Conservation (phyloP, 2,113 vertebrate genomes). For the Petaurus breviceps region DNA sequence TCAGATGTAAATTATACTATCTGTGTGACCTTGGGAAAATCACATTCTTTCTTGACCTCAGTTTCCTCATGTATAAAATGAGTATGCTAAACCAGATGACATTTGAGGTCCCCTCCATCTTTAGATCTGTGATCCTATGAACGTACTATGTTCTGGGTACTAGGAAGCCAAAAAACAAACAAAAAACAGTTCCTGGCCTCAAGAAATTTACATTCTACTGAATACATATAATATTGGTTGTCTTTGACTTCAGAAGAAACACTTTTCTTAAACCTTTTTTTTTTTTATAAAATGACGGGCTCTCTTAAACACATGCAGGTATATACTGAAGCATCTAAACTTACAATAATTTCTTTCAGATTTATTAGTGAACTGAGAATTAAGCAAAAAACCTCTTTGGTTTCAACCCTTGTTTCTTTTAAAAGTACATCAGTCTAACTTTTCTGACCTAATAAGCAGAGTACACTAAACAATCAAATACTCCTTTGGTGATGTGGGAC, state of each 20-base stretch:
- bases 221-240: background rate
- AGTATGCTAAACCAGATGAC: background rate
- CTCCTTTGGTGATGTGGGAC: background rate
- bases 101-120: background rate
- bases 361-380: background rate
- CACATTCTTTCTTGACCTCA: background rate
- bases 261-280: background rate
- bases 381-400: background rate
- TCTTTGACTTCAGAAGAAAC: background rate
- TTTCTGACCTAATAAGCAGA: background rate
- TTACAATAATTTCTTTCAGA: background rate
- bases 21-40: background rate
- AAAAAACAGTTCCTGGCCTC: background rate
- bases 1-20: background rate
- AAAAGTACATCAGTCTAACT: background rate
- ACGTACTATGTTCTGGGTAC: background rate
- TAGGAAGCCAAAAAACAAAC: background rate
- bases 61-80: background rate
- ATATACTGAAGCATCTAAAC: background rate
- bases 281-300: background rate
- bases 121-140: background rate
- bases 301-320: background rate
- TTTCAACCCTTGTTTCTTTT: background rate
- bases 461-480: background rate
- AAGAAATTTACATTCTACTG: background rate